A percentile compares a stretch with the other conserved stretches of the same genome.
These are phyloP conservation scores for Lepus oiostolus DNA, from an alignment of 2,797 vertebrate genomes.

Conservation along the genomic window DNA sequence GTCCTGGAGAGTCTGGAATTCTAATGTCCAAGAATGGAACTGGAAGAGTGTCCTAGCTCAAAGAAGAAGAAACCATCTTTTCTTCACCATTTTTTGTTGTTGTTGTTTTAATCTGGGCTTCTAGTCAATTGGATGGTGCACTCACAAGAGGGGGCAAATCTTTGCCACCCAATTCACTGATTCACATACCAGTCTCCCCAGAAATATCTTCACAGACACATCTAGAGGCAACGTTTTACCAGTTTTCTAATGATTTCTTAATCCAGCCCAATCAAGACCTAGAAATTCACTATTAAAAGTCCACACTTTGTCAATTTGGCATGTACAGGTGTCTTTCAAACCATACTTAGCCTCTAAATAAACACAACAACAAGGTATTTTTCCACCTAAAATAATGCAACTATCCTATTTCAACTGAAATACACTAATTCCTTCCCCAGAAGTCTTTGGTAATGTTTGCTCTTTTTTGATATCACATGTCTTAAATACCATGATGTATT, in stretches of 20 bases:
- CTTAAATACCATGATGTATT: constrained; percentile 1
- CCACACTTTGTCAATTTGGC: not conserved
- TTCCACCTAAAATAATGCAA: not conserved
- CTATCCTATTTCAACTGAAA: not conserved
- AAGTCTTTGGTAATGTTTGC: not conserved
- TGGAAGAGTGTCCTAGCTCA: not conserved
- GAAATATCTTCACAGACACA: not conserved
- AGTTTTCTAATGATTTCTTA: not conserved
- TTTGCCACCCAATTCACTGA: not conserved
- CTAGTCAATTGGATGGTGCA: too few species aligned
- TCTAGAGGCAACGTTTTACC: not conserved
- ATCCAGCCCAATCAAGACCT: not conserved
- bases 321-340: not conserved
- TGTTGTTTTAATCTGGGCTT: not conserved
- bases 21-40: not conserved
- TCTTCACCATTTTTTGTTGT: not conserved
- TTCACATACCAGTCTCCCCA: not conserved
- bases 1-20: not conserved
- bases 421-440: not conserved
- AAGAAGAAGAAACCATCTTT: not conserved
- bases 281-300: constrained; percentile 2
- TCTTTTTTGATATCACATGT: not conserved
- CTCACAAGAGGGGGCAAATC: not conserved
- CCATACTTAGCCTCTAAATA: not conserved
- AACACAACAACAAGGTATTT: not conserved